Conservation (phyloP, 2,113 vertebrate species). For the Hippocampus barbouri region DNA sequence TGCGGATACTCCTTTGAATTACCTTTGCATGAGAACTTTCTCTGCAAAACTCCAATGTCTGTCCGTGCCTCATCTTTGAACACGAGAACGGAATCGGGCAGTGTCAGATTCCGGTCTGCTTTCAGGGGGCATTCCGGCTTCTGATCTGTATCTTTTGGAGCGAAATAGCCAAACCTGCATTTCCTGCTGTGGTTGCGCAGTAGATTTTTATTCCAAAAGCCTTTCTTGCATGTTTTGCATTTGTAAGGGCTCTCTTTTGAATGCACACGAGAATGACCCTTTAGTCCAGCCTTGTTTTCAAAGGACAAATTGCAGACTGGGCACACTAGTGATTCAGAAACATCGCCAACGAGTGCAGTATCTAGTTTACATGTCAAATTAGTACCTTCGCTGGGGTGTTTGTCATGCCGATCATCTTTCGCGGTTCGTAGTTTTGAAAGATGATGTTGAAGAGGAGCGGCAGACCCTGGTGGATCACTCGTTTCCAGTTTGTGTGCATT, state of each 20-base stretch:
- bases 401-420: conserved; percentile 64
- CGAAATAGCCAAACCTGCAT: conserved; percentile 40
- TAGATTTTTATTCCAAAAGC: conserved; percentile 64
- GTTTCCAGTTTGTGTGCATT: conserved; percentile 62
- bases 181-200: conserved; percentile 64
- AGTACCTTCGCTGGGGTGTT: conserved; percentile 10
- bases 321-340: conserved; percentile 50
- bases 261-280: conserved; percentile 62
- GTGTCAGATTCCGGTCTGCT: conserved; percentile 49
- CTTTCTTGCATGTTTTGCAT: conserved; percentile 62
- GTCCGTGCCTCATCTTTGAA: conserved; percentile 55
- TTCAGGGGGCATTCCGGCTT: conserved; percentile 37
- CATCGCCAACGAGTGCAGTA: not conserved
- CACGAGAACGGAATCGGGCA: conserved; percentile 50
- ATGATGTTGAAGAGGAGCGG: conserved; percentile 54
- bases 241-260: conserved; percentile 27
- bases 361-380: conserved; percentile 22
- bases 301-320: conserved; percentile 55
- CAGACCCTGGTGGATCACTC: conserved; percentile 19
- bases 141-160: not conserved
- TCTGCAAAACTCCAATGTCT: conserved; percentile 64
- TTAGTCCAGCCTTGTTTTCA: conserved; percentile 53
- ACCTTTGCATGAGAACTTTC: conserved; percentile 60
- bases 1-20: conserved; percentile 21
- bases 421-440: conserved; percentile 46